Evolutionary conservation across 2,797 vertebrate species (phyloP), one percentile per base, ranked within the genome.

Genomic region (Melopsittacus undulatus): DNA sequence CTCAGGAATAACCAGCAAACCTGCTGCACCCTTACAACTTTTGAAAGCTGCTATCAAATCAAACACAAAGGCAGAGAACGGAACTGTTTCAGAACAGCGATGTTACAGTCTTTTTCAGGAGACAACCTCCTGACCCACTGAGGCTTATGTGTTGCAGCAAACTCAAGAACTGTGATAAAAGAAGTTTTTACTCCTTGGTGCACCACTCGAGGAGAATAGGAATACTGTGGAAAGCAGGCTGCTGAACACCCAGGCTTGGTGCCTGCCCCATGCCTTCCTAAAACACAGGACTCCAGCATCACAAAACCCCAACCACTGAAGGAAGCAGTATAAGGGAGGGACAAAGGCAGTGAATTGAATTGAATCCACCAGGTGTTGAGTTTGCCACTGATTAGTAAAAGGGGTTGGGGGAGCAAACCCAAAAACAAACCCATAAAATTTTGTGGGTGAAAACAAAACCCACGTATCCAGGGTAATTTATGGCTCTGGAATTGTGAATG

Each of bases 291-390:
- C 12, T 34, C 40, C 32, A 51, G 49, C 72, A 26, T 5, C 4
- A 20, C 8, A 51, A 54, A 16, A 49, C 2, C 12, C 13, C 45
- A 22, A 11, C 2, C 9, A 10, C 19, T 75, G 45, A 4, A 54
- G 43, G 12, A 3, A 63, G 10, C 3, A 26, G 10, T 23, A 21
- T 10, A 49, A 84, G 1, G 0, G 1, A 74, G 1, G 0, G 1
- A 74, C 18, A 91, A 87, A 72, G 67, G 12, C 51, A 36, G 2
- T 11, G 30, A 87, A 40, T 0, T 0, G 18, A 16, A 52, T 0
- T 17, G 45, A 70, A 61, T 42, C 7, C 59, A 16, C 11, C 54
- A 62, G 5, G 17, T 51, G 5, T 45, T 38, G 19, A 42, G 15
- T 40, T 83, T 91, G 32, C 5, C 45, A 79, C 13, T 8, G 12